Base-by-base conservation (phyloP, 2,113 vertebrate species). In the Antennarius striatus region DNA sequence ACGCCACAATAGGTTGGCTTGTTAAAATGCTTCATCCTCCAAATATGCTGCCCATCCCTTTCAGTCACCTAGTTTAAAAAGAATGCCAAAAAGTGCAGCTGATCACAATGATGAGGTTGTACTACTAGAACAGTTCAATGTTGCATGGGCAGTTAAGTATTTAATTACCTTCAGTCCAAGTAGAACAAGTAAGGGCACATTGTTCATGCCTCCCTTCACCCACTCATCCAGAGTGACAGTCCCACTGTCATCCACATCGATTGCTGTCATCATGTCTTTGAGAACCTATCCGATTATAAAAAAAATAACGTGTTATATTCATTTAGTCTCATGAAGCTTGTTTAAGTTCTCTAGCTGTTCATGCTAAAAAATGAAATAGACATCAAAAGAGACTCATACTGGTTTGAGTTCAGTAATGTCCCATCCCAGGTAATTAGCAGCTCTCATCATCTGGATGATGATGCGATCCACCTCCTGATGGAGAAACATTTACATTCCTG, bases 371-470 rank as follows among this genome's bases (percentile, higher is more conserved):
- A 22, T 6, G 0, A 36, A 29, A 32, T 61, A 2, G 2, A 16
- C 12, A 36, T 32, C 5, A 58, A 45, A 51, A 46, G 5, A 51
- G 6, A 6, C 13, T 79, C 94, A 83, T 91, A 98, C 96, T 57
- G 95, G 95, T 86, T 92, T 93, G 84, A 98, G 93, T 84, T 98
- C 96, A 11, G 95, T 93, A 64, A 96, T 94, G 16, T 98, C 96
- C 96, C 96, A 98, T 36, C 96, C 95, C 52, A 97, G 88, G 73
- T 98, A 98, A 64, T 97, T 93, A 22, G 95, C 96, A n/a, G 96
- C 94, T 4, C 94, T 91, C 93, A 96, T 96, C 96, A 98, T 98
- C 88, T 98, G 96, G 8, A 90, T 91, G 84, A 98, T 94, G 59
- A 98, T 96, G 60, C 93, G 94, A 74, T 98, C 95, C 79, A 98